phyloP scores from a whole-genome alignment of 2,888 invertebrate genomes.

The Mylabris sibirica region DNA sequence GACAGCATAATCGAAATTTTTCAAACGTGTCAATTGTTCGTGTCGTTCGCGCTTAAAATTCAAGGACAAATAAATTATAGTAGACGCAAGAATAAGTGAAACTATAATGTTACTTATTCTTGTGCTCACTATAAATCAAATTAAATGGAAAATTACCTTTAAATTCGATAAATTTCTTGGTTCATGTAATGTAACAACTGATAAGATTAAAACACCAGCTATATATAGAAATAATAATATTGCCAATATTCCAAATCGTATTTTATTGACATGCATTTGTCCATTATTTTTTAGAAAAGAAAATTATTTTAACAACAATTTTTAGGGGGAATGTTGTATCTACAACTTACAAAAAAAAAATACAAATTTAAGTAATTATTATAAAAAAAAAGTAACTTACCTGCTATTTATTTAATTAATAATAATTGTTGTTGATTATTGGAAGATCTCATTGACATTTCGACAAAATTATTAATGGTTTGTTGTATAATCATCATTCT shows the following conservation, averaged over 20 bases:
- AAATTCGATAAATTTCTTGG: slow-evolving; percentile 40
- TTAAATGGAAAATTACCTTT: not conserved
- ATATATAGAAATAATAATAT: slow-evolving; percentile 59
- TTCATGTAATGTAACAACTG: slow-evolving; percentile 61
- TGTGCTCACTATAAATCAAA: too few species aligned
- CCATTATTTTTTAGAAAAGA: slow-evolving; percentile 41
- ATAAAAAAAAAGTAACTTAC: too few species aligned
- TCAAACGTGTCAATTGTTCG: slow-evolving; percentile 33
- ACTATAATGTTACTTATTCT: too few species aligned
- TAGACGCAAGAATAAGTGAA: too few species aligned
- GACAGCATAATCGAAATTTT: slow-evolving; percentile 51
- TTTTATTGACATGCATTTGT: slow-evolving; percentile 58
- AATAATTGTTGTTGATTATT: too few species aligned
- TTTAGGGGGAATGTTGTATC: too few species aligned
- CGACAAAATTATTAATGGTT: not conserved
- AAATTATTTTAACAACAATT: not conserved
- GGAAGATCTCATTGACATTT: not conserved
- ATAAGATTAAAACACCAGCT: slow-evolving; percentile 60
- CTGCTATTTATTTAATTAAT: too few species aligned
- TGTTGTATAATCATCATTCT: not conserved
- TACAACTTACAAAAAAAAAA: too few species aligned
- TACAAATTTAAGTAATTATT: too few species aligned
- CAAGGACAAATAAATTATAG: not conserved
- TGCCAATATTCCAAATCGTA: slow-evolving; percentile 61
- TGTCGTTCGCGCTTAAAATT: not conserved